phyloP scores from a whole-genome alignment of 2,797 vertebrate species.

The Odontamblyopus rebecca region DNA sequence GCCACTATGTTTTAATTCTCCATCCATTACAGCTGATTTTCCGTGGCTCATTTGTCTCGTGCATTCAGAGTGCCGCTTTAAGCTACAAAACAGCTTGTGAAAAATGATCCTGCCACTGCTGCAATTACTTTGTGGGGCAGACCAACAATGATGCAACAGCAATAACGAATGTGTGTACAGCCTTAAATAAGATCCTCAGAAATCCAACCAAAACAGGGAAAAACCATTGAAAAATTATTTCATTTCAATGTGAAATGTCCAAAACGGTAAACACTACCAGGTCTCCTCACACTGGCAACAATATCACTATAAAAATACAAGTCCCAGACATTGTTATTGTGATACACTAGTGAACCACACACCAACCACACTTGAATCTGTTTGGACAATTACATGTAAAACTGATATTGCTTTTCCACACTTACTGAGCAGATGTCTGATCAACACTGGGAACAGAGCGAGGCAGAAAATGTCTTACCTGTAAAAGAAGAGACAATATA shows the following conservation, averaged over 20 bases:
- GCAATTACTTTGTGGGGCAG: neutral
- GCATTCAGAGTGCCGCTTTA: neutral
- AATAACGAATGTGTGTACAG: neutral
- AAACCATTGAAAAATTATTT: neutral
- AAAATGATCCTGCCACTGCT: neutral
- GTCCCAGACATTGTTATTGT: too few species aligned
- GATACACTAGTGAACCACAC: neutral
- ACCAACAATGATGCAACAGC: neutral
- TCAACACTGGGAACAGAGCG: neutral
- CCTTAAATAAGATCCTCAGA: neutral
- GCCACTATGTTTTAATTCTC: neutral
- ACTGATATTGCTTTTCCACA: neutral
- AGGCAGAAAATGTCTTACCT: slow-evolving; percentile 8
- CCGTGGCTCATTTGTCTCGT: neutral
- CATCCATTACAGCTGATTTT: neutral
- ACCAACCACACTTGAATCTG: neutral
- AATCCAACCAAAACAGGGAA: neutral
- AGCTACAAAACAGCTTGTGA: neutral
- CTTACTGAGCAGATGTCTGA: neutral
- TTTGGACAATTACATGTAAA: neutral
- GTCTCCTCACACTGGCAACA: neutral
- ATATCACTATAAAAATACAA: neutral
- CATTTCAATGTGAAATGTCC: too few species aligned
- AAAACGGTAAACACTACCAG: too few species aligned
- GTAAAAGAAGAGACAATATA: neutral